Conservation (phyloP, 1,140 invertebrate genomes). For the Calephelis nemesis region DNA sequence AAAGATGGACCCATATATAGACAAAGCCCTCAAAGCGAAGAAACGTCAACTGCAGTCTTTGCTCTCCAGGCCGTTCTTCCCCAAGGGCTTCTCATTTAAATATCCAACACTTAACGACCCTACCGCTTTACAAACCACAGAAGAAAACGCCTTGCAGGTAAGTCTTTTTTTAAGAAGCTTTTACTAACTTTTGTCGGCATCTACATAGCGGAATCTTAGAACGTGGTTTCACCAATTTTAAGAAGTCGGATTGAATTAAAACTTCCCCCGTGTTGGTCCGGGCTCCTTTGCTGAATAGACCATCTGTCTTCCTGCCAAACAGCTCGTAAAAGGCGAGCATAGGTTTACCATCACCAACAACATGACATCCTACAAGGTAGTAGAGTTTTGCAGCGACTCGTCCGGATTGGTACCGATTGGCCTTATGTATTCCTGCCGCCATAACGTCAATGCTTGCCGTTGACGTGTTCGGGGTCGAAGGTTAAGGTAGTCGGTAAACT, state of each 20-base stretch:
- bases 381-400: too few species aligned
- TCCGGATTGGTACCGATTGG: too few species aligned
- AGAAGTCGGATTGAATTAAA: background rate
- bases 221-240: background rate
- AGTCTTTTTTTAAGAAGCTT: constrained; percentile 23
- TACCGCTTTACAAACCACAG: constrained; percentile 32
- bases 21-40: constrained; percentile 72
- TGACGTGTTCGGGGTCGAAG: too few species aligned
- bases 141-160: constrained; percentile 77
- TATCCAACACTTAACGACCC: constrained; percentile 80
- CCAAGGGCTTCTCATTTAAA: constrained; percentile 85
- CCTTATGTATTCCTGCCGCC: too few species aligned
- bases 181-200: background rate
- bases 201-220: background rate
- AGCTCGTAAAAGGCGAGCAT: too few species aligned
- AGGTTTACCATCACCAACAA: too few species aligned
- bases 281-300: too few species aligned
- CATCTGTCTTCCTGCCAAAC: too few species aligned
- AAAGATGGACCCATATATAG: constrained; percentile 47
- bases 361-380: too few species aligned
- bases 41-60: constrained; percentile 80
- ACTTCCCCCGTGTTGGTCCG: too few species aligned
- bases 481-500: too few species aligned
- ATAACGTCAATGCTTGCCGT: too few species aligned
- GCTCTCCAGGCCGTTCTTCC: constrained; percentile 83